A percentile compares a stretch with the other conserved stretches of the same genome.
Conservation (phyloP, 2,888 invertebrate species). For the Tipula lateralis region DNA sequence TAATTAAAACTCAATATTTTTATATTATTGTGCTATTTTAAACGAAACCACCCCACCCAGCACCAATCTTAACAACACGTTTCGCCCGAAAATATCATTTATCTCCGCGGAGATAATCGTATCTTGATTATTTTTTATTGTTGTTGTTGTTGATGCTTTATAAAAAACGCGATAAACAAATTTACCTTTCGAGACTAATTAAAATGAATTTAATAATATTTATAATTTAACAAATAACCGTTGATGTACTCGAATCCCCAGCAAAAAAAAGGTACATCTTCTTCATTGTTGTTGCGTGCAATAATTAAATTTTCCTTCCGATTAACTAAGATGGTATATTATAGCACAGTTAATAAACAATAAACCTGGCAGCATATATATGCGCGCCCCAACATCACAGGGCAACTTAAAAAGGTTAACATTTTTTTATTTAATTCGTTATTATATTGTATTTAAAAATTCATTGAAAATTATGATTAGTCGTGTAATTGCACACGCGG, state of each 20-base stretch:
- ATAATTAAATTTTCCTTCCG: background rate
- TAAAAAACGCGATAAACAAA: background rate
- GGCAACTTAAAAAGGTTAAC: background rate
- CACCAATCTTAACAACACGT: no score
- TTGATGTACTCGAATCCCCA: background rate
- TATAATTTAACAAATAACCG: background rate
- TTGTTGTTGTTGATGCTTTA: no score
- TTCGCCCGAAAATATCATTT: no score
- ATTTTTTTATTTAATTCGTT: background rate
- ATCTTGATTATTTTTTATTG: no score
- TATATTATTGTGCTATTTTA: no score
- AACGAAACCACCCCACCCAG: no score
- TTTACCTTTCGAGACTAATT: background rate
- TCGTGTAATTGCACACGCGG: background rate
- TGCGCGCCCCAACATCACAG: background rate
- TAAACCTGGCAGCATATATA: background rate
- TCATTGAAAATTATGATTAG: background rate
- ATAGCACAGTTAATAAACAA: background rate
- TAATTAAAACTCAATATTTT: no score
- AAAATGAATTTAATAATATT: background rate
- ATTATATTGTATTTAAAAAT: background rate
- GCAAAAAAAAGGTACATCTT: background rate
- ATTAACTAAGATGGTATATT: background rate
- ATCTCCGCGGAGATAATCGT: no score
- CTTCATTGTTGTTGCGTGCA: background rate